Evolutionary conservation across 2,888 invertebrate genomes (phyloP), one percentile per base, ranked within the genome.

Genomic region (Tipula lateralis): DNA sequence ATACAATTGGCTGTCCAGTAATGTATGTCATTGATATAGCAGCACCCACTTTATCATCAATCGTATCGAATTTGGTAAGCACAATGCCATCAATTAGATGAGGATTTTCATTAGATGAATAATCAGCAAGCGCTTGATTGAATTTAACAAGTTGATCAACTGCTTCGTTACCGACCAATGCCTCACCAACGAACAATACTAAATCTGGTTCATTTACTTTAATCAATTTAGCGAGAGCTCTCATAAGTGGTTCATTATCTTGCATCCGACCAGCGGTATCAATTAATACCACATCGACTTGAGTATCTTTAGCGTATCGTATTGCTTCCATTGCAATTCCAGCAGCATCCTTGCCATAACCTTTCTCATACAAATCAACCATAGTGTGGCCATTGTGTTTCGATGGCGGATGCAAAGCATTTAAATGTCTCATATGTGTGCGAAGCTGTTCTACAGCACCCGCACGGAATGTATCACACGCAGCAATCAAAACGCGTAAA

Each of bases 191-290:
- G 91, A 99, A 99, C n/a, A 99, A 92, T 1, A 99, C 99, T 89
- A 98, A 92, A 91, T 99, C 99, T 0, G 99, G 99, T 88, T 97
- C 95, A 90, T 99, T 99, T 81, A 99, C 96, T 90, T 96, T 97
- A 88, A 99, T 99, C 86, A 99, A 92, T 92, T 99, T 99, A 4
- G 99, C 96, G 84, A 99, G 92, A 0, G 99, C 98, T 86, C 98
- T 93, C 99, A 99, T 99, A 66, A 99, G 92, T 0, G 99, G 99
- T 89, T 99, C 99, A 90, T 99, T 99, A 91, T 99, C 99, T 91
- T 99, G 99, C 99, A 99, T 99, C 85, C 99, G 93, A n/a, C 99
- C 99, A 44, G 99, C 99, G 0, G 99, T 99, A 90, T 99, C 99
- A 19, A 99, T 94, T n/a, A 99, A 91, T 0, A 99, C 99, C 9